Conservation (phyloP, 2,113 vertebrate genomes). For the Vombatus ursinus region DNA sequence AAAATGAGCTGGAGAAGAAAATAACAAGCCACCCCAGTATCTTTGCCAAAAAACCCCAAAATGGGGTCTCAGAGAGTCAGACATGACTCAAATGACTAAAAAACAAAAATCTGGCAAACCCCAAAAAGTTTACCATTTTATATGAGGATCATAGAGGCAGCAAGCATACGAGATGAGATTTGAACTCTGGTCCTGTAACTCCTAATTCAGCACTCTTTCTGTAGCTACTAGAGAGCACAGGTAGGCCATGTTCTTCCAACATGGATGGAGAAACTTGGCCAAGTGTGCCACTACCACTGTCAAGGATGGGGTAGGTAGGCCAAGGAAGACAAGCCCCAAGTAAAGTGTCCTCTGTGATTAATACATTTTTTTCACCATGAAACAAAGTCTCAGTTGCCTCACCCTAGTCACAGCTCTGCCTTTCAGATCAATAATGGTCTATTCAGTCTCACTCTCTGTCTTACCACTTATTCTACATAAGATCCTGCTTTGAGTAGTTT, state of each 20-base stretch:
- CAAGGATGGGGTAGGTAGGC: neutral
- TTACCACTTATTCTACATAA: neutral
- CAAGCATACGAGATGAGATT: neutral
- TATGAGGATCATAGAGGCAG: neutral
- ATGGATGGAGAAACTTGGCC: neutral
- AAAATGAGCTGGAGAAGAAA: no score
- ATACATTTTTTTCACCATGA: neutral
- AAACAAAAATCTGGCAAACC: neutral
- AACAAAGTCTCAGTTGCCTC: neutral
- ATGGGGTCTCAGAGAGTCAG: no score
- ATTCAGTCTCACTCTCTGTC: neutral
- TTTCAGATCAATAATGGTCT: neutral
- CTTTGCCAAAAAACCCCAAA: no score
- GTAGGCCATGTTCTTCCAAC: neutral
- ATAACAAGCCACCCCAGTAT: no score
- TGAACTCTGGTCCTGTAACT: neutral
- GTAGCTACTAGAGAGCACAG: neutral
- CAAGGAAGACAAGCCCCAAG: neutral
- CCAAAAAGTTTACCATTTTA: neutral
- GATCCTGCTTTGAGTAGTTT: neutral
- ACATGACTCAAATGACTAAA: no score
- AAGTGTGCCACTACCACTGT: neutral
- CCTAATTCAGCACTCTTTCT: neutral
- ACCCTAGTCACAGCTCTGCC: neutral
- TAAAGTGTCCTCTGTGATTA: neutral